Evolutionary conservation across 2,113 vertebrate genomes (phyloP).

Genomic region (Genyomyrus donnyi): DNA sequence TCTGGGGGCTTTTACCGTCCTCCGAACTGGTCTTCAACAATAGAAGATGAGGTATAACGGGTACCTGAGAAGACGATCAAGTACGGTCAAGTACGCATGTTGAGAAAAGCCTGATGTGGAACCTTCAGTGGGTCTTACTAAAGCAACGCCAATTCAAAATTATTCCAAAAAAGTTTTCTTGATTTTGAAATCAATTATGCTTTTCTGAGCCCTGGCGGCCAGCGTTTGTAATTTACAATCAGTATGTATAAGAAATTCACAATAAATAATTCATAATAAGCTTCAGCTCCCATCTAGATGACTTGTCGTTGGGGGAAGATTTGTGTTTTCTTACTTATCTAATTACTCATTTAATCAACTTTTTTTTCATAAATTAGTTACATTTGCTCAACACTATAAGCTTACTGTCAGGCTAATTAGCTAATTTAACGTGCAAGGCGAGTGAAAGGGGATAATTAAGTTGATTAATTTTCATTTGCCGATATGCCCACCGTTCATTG

Average conservation of each 20-base stretch:
- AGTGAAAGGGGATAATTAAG: neutral
- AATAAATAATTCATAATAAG: neutral
- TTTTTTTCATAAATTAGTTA: neutral
- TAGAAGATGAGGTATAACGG: neutral
- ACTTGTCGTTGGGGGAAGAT: neutral
- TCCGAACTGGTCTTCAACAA: neutral
- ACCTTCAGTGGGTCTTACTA: neutral
- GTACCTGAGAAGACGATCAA: neutral
- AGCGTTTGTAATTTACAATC: too few species aligned
- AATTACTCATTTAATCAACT: conserved; percentile 3
- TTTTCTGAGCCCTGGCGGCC: neutral
- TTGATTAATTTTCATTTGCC: neutral
- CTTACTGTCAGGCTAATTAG: conserved; percentile 10
- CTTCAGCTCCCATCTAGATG: neutral
- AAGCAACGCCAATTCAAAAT: neutral
- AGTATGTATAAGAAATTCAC: neutral
- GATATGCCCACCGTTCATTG: neutral
- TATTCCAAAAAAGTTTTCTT: neutral
- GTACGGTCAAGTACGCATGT: neutral
- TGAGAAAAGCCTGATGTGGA: neutral
- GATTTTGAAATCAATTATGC: neutral
- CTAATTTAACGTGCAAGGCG: neutral
- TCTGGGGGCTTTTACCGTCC: neutral
- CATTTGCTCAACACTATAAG: neutral
- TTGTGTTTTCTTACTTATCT: neutral